Evolutionary conservation across 2,888 invertebrate species (phyloP).

Genomic region (Drosophila sordidula): DNA sequence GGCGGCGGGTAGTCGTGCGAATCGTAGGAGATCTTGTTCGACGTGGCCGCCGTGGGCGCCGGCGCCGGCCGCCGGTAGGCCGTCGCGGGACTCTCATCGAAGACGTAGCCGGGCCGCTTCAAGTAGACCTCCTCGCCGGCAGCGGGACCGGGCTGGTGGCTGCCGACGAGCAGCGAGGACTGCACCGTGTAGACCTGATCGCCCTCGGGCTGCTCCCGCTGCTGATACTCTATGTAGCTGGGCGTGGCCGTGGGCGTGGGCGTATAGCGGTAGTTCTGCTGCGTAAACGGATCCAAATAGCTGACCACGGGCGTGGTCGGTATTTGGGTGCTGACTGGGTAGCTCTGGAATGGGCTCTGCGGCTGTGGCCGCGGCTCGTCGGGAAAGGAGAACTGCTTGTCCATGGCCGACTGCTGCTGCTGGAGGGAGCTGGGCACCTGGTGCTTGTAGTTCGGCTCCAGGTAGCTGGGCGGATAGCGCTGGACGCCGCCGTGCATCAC

Average conservation of each 20-base stretch:
- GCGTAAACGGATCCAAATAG: constrained; percentile 80
- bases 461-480: constrained; percentile 71
- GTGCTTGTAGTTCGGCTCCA: constrained; percentile 59
- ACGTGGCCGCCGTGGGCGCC: constrained; percentile 35
- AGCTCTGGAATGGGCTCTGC: constrained; percentile 36
- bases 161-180: constrained; percentile 76
- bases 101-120: constrained; percentile 79
- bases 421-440: constrained; percentile 53
- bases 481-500: constrained; percentile 52
- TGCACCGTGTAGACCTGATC: constrained; percentile 82
- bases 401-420: constrained; percentile 39
- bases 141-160: constrained; percentile 37
- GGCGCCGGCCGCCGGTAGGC: constrained; percentile 57
- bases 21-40: constrained; percentile 80
- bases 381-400: constrained; percentile 72
- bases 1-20: constrained; percentile 84
- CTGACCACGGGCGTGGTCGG: constrained; percentile 79
- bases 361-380: constrained; percentile 20
- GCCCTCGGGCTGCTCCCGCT: constrained; percentile 50
- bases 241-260: constrained; percentile 43
- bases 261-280: constrained; percentile 73
- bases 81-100: constrained; percentile 72
- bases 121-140: constrained; percentile 53
- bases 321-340: constrained; percentile 43
- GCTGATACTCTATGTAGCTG: constrained; percentile 49